Base-by-base conservation (phyloP, 2,797 vertebrate species). In the Lagorchestes hirsutus region DNA sequence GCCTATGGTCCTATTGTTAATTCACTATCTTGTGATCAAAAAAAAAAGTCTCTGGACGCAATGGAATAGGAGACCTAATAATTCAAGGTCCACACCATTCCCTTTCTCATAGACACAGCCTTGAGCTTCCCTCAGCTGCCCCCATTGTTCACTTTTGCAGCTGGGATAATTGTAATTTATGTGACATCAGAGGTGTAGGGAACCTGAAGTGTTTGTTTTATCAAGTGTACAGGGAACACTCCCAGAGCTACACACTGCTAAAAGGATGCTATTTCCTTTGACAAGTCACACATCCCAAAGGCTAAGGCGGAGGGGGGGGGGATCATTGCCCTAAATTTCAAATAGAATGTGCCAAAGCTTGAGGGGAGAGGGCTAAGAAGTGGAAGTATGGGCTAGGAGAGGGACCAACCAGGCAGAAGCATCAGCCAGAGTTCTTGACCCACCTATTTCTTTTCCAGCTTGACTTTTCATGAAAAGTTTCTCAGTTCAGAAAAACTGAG, bases 21-120 rank as follows among this genome's bases (percentile, higher is more conserved):
- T 6, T 94, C 34, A 46, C 14, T 93, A 62, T 55, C 90, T 92
- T 95, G 50, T 82, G 46, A 82, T 8, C 6, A 46, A 82, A 82
- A 6, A 82, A 87, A 94, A 90, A 91, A 28, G 14, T 34, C 52
- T 92, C 74, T 92, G 54, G 29, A 34, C 16, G 4, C 40, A 82
- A 0, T 93, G 92, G 97, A 93, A 87, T 92, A 92, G 90, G 29
- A 95, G 50, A 91, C 50, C 55, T 90, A 93, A 93, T 96, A 95
- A 94, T 95, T 55, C 93, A 95, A 94, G 95, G 94, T 95, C 82
- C 95, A n/a, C 10, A 40, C 82, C 94, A 96, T 96, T 93, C 95
- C 28, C 74, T 4, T 12, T 94, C 92, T 97, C 95, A 97, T 57
- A 93, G 92, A 56, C 67, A 95, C 46, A 96, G 90, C 90, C 92